Conservation (phyloP, 2,888 invertebrate genomes). For the Drosophila macrospina region DNA sequence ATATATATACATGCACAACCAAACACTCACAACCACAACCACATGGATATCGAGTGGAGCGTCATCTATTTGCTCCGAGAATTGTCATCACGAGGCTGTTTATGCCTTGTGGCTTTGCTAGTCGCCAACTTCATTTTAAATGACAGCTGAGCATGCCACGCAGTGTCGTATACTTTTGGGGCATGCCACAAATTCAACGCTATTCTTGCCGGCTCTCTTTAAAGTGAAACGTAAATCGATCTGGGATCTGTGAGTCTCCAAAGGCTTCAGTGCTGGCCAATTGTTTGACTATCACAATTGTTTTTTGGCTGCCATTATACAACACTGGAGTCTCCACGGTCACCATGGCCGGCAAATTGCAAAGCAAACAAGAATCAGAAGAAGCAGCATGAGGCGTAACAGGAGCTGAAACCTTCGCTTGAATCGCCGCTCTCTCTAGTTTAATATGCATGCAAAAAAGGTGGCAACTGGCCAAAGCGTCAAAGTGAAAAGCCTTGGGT, state of each 20-base stretch:
- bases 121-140: conserved; percentile 49
- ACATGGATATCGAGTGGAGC: not conserved
- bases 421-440: not conserved
- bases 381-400: not conserved
- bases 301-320: conserved; percentile 10
- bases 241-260: not conserved
- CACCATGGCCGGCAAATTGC: conserved; percentile 9
- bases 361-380: conserved; percentile 6
- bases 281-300: conserved; percentile 1
- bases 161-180: not conserved
- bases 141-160: conserved; percentile 32
- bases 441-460: conserved; percentile 28
- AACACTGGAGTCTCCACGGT: conserved; percentile 5
- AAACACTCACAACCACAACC: not conserved
- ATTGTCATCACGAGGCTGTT: conserved; percentile 32
- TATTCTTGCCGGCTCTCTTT: conserved; percentile 1
- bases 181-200: not conserved
- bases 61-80: conserved; percentile 7
- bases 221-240: not conserved
- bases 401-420: not conserved
- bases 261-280: not conserved
- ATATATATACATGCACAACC: not conserved
- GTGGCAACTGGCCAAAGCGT: conserved; percentile 9
- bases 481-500: not conserved
- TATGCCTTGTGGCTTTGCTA: conserved; percentile 33